Percentiles rank a stretch among this genome's conserved stretches.
Conservation (phyloP, 2,888 invertebrate species). For the Dryocosmus kuriphilus region DNA sequence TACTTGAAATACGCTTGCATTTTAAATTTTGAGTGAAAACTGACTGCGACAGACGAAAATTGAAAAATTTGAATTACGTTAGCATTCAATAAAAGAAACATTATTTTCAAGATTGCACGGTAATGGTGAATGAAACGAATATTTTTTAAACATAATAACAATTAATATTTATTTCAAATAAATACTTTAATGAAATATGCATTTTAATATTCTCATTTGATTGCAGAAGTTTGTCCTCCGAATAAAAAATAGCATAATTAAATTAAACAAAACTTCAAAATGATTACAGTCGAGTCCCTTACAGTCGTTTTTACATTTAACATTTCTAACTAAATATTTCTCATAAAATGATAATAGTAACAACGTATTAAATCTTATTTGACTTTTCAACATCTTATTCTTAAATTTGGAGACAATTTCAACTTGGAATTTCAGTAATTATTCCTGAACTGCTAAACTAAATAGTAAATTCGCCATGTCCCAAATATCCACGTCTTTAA, state of each 20-base stretch:
- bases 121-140: background rate
- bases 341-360: background rate
- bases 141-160: background rate
- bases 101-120: background rate
- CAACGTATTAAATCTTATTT: background rate
- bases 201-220: background rate
- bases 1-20: no score
- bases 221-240: background rate
- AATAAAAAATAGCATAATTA: background rate
- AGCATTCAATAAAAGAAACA: background rate
- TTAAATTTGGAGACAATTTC: background rate
- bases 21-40: no score
- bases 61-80: no score
- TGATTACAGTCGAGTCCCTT: background rate
- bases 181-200: background rate
- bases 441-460: conserved; percentile 11
- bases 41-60: no score
- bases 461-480: conserved; percentile 49
- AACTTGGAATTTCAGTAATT: background rate
- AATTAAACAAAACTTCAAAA: background rate
- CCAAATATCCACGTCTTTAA: conserved; percentile 46
- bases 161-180: background rate
- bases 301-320: background rate
- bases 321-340: background rate
- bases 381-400: no score